Conservation (phyloP, 1,140 invertebrate genomes). For the Ectropis grisescens region DNA sequence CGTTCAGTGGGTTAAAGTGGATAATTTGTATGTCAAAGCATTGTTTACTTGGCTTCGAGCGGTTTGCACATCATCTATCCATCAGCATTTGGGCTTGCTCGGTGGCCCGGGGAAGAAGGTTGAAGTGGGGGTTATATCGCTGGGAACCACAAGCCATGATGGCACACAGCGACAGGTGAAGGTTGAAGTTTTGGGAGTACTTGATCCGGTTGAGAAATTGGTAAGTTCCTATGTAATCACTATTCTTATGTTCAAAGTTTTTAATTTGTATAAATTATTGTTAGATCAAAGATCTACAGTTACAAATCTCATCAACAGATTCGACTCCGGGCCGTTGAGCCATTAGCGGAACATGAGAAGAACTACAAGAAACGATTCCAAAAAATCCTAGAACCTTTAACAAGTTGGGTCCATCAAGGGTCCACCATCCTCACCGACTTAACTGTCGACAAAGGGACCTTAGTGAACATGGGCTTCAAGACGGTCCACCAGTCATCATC, state of each 20-base stretch:
- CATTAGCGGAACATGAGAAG: conserved; percentile 79
- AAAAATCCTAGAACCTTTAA: conserved; percentile 84
- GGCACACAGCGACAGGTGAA: conserved; percentile 87
- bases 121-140: conserved; percentile 87
- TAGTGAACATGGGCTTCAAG: conserved; percentile 83
- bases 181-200: conserved; percentile 89
- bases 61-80: conserved; percentile 82
- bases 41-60: conserved; percentile 85
- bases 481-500: conserved; percentile 78
- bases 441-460: conserved; percentile 84
- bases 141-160: conserved; percentile 90
- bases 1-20: conserved; percentile 87
- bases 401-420: conserved; percentile 82
- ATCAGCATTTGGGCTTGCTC: conserved; percentile 79
- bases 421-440: conserved; percentile 85
- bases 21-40: conserved; percentile 63
- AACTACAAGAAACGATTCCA: conserved; percentile 83
- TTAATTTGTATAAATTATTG: too few species aligned
- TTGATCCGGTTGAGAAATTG: conserved; percentile 81
- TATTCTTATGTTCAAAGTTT: too few species aligned
- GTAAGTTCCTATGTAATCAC: conserved; percentile 35
- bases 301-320: conserved; percentile 52
- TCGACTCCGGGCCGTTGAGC: conserved; percentile 85
- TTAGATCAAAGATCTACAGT: too few species aligned
- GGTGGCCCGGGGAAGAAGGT: conserved; percentile 78